Conservation (phyloP, 2,113 vertebrate genomes). For the Circaetus cinerascens region DNA sequence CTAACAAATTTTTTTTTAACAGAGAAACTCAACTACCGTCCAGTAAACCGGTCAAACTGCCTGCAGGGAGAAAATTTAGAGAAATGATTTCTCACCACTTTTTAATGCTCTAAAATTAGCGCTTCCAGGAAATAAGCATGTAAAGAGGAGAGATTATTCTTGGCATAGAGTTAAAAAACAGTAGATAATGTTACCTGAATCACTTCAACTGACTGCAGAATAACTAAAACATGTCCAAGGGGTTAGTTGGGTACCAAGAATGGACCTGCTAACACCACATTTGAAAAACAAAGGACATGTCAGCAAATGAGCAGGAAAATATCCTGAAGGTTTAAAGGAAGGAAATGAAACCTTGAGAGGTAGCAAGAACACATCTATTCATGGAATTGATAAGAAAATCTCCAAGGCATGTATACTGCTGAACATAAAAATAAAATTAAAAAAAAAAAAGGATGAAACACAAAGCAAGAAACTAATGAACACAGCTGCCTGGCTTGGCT, state of each 20-base stretch:
- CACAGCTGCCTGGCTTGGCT: slow-evolving; percentile 25
- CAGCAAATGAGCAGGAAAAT: slow-evolving; percentile 48
- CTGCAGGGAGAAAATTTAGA: background rate
- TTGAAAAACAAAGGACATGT: slow-evolving; percentile 31
- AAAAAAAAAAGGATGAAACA: background rate
- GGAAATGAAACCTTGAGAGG: slow-evolving; percentile 5
- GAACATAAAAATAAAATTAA: slow-evolving; percentile 20
- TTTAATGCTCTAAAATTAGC: background rate
- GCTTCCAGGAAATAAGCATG: background rate
- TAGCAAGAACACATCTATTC: background rate
- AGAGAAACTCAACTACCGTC: background rate
- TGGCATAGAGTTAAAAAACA: background rate
- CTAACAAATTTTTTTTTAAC: background rate
- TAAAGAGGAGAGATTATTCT: background rate
- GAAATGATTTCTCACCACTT: background rate
- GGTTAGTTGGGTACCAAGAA: background rate
- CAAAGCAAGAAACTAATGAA: slow-evolving; percentile 44
- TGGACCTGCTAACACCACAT: background rate
- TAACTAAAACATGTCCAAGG: background rate
- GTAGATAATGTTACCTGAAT: background rate
- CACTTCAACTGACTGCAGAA: background rate
- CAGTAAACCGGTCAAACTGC: background rate
- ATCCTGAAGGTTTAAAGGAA: slow-evolving; percentile 43
- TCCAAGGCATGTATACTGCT: slow-evolving; percentile 44
- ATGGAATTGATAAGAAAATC: slow-evolving; percentile 21